These are phyloP conservation scores for Prionace glauca DNA, from an alignment of 2,797 vertebrate species.

Conservation along the genomic window DNA sequence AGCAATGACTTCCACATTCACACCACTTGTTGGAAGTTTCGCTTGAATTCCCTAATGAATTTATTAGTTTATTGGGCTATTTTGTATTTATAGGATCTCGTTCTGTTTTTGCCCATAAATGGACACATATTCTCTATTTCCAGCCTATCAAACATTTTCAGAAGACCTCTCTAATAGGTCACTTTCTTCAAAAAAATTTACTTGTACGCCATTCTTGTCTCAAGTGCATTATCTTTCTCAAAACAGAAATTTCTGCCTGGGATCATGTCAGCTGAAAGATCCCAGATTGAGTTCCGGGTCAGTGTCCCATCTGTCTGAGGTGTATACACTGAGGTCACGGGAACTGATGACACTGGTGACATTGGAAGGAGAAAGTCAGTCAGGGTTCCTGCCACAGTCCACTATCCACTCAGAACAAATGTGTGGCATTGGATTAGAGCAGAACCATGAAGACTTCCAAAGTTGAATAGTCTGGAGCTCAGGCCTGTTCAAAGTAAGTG, in stretches of 20 bases:
- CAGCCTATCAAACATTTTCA: not conserved
- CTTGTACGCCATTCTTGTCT: not conserved
- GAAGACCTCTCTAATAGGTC: not conserved
- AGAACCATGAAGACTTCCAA: not conserved
- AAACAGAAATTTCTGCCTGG: not conserved
- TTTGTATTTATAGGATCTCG: not conserved
- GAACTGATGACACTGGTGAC: too few relatives aligned
- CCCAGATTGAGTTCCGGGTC: not conserved
- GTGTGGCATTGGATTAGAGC: not conserved
- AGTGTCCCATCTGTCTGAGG: not conserved
- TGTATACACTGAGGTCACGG: not conserved
- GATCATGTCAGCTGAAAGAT: too few relatives aligned
- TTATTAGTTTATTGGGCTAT: not conserved
- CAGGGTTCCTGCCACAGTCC: not conserved
- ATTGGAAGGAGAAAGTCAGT: not conserved
- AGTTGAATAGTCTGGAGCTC: not conserved
- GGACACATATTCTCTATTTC: not conserved
- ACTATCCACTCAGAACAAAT: not conserved
- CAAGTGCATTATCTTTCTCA: not conserved
- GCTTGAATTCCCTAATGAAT: not conserved
- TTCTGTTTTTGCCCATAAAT: not conserved
- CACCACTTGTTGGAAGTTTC: not conserved
- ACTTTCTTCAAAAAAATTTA: not conserved
- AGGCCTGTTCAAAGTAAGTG: too few relatives aligned
- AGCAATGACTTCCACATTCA: not conserved